Base-by-base conservation (phyloP, 2,797 vertebrate species). In the Anableps anableps region DNA sequence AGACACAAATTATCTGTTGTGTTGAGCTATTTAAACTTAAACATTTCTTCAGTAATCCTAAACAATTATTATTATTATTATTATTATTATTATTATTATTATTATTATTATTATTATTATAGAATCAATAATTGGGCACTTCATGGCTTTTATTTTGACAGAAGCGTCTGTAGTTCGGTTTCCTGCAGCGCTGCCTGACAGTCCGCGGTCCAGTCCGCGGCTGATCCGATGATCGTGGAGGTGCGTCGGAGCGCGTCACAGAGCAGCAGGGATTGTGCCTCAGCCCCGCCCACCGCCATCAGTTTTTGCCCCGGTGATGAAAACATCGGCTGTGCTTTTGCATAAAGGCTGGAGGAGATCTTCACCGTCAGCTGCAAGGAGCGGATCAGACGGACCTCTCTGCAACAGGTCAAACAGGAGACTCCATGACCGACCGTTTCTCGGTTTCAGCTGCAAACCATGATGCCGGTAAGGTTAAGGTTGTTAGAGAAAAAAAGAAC, bases 371-470 rank as follows among this genome's bases (percentile, higher is more conserved):
- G 43, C 43, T 58, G 55, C 23, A 58, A 36, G n/a, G 45, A 17
- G 80, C 58, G 70, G 72, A 5, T 2, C 43, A 5, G 1, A 29
- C 43, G 23, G n/a, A 71, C n/a, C 45, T 31, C 17, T 50, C 81
- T 0, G 83, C 90, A 90, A 92, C 91, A 92, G 91, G 91, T 90
- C 82, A 26, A 36, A 47, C n/a, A 75, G 72, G n/a, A 74, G 29
- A 29, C 11, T n/a, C 1, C 58, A 16, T 29, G 14, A 55, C 53
- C 53, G 53, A 55, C 26, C 23, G 26, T 55, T n/a, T 16, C n/a
- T 31, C 26, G 53, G 26, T 55, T n/a, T 16, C n/a, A 60, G 58
- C 5, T 31, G 10, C n/a, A 14, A 16, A 64, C 31, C 31, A 23
- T 64, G 62, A 64, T 36, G 34, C 62, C 62, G 62, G 62, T 64